Base-by-base conservation (phyloP, 1,140 invertebrate genomes). In the Condylostylus longicornis region DNA sequence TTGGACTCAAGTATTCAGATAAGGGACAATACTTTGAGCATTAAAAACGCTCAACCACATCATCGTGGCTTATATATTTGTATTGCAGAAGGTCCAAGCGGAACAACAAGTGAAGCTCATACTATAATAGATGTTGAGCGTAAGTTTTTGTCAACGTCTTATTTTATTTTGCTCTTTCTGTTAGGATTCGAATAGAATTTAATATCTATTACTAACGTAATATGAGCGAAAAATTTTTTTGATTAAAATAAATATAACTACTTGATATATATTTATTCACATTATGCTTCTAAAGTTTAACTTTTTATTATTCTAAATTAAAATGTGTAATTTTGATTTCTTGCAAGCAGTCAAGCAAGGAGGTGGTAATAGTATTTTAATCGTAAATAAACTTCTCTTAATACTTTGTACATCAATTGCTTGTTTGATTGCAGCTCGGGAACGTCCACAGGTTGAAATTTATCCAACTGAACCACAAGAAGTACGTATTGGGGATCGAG, bases 41-140 rank as follows among this genome's bases (percentile, higher is more conserved):
- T 94, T 37, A 64, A 62, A 1, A 74, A 77, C 40, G 74, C 77
- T 0, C 70, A 72, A 46, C 67, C 83, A 18, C 66, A 67, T 12
- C 88, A 94, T 58, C 64, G 80, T 31, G 88, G 86, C 18, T 65
- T 77, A 8, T 93, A 90, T 49, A 56, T 80, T 6, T 93, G 86
- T 47, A 67, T 70, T 9, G 80, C 74, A 3, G 65, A 66, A 18
- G 77, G 71, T 14, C 45, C 51, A 17, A 44, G 62, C 10, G 69
- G 67, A 12, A n/a, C n/a, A n/a, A 65, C 55, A 29, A 67, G 70
- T 28, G 72, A 79, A 48, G 70, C 70, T n/a, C 78, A 75, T 38
- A 73, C 79, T 1, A 72, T 74, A 45, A 67, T 95, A 25, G 82
- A 88, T 61, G 79, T 96, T 45, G 86, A 89, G 69, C 71, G 87